Base-by-base conservation (phyloP, 2,888 invertebrate genomes). In the Macrophya annulata region DNA sequence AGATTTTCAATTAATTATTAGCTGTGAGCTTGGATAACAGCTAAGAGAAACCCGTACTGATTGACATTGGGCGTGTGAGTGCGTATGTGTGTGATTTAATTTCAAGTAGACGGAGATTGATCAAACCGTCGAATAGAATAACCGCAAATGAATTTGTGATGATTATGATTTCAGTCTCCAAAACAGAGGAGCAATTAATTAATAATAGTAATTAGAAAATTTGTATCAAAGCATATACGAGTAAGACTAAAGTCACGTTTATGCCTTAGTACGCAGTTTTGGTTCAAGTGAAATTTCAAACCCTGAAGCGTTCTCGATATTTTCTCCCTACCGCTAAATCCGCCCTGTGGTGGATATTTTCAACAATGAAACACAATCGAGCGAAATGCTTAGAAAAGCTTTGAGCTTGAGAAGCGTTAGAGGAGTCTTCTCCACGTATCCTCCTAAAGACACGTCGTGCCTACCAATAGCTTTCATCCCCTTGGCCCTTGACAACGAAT, bases 351-450 rank as follows among this genome's bases (percentile, higher is more conserved):
- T 77, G 55, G 55, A 81, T 81, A 59, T 81, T 62, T 81, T 81
- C n/a, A 81, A 81, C 81, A 81, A 81, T 81, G 81, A 62, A 40
- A 81, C 40, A 77, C 31, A 77, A 77, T 77, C 55, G 77, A 55
- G 31, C 3, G n/a, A 77, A 77, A 55, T 77, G 77, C 77, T 77
- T 55, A 81, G 43, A 81, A 81, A 81, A 59, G 59, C 62, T 81
- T 51, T 17, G 59, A 43, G 40, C 81, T 81, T 55, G 59, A 62
- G 62, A 59, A 62, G 59, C 40, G 37, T 81, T 62, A 12, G 21
- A 62, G 62, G 40, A 40, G 21, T 62, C 62, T 62, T 43, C 40
- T 40, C 40, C 59, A 31, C 77, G 81, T 81, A 81, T 81, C 43
- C 62, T 62, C n/a, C 62, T 40, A 21, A 81, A 59, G 81, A 81